These are phyloP conservation scores for Ostrea denselamellosa DNA, from an alignment of 1,140 invertebrate genomes.

Conservation along the genomic window DNA sequence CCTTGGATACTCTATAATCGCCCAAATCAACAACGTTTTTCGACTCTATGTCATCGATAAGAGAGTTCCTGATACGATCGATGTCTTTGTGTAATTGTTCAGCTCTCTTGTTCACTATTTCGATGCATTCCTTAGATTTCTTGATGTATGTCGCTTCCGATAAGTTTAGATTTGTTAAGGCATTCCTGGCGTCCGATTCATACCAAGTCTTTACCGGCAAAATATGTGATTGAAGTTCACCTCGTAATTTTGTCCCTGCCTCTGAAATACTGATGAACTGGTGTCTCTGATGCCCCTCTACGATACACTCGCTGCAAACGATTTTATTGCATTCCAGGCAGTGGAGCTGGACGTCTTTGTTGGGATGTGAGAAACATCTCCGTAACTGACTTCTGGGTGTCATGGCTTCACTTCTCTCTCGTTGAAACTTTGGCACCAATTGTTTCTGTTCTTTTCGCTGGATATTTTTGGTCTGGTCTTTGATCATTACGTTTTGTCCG, in stretches of 20 bases:
- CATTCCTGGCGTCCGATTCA: constrained; percentile 21
- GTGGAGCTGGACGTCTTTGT: constrained; percentile 43
- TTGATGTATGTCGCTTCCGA: constrained; percentile 38
- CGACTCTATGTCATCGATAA: constrained; percentile 25
- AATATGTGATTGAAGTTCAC: constrained; percentile 29
- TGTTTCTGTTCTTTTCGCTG: neutral
- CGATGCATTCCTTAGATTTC: neutral
- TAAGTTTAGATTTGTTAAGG: constrained; percentile 26
- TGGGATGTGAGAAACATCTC: constrained; percentile 46
- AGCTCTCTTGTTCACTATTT: constrained; percentile 43
- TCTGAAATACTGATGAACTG: constrained; percentile 50
- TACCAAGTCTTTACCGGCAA: constrained; percentile 47
- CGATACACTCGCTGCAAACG: constrained; percentile 49
- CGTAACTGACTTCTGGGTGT: constrained; percentile 42
- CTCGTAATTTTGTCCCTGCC: constrained; percentile 42
- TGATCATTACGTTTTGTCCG: neutral
- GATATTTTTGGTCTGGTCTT: neutral
- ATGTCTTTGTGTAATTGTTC: constrained; percentile 47
- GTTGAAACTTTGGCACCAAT: neutral
- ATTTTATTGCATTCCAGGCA: constrained; percentile 50
- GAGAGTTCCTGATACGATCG: constrained; percentile 31
- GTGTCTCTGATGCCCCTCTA: constrained; percentile 45
- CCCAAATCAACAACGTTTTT: constrained; percentile 41
- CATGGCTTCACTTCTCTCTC: constrained; percentile 14
- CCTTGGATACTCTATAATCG: constrained; percentile 2